A percentile compares a stretch with the other conserved stretches of the same genome.
phyloP scores from a whole-genome alignment of 1,140 invertebrate genomes.

The Aphaenogaster ashmeadi region DNA sequence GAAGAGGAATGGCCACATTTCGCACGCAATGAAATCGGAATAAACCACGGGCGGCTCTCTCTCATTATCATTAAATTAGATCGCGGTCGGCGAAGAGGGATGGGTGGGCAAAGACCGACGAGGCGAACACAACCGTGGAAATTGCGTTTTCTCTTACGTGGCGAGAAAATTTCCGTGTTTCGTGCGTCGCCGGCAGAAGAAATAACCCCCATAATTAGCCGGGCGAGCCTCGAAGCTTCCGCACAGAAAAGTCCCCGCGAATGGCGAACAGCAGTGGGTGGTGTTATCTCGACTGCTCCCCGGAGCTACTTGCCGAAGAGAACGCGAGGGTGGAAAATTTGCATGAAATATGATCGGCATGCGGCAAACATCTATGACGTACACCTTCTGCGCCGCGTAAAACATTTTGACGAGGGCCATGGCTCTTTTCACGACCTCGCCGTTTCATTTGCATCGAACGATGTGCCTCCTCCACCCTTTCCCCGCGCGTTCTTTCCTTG shows the following conservation, averaged over 20 bases:
- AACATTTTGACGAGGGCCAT: constrained; percentile 70
- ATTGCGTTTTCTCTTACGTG: constrained; percentile 75
- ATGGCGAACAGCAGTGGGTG: neutral
- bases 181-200: constrained; percentile 31
- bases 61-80: constrained; percentile 79
- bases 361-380: constrained; percentile 54
- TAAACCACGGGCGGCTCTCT: constrained; percentile 61
- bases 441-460: constrained; percentile 64
- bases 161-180: constrained; percentile 75
- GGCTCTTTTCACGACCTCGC: constrained; percentile 58
- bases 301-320: constrained; percentile 30
- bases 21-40: constrained; percentile 70
- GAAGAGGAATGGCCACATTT: constrained; percentile 45
- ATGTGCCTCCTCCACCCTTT: neutral
- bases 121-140: constrained; percentile 65
- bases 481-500: neutral
- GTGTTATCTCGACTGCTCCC: neutral
- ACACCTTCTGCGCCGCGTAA: constrained; percentile 64
- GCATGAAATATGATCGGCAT: constrained; percentile 71
- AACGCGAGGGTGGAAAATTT: constrained; percentile 51
- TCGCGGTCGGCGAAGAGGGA: constrained; percentile 48
- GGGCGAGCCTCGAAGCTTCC: constrained; percentile 31
- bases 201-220: constrained; percentile 78
- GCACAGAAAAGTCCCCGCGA: constrained; percentile 1
- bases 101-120: neutral